Percentiles rank a stretch among this genome's conserved stretches.
Conservation (phyloP, 2,888 invertebrate genomes). For the Aphidius colemani region DNA sequence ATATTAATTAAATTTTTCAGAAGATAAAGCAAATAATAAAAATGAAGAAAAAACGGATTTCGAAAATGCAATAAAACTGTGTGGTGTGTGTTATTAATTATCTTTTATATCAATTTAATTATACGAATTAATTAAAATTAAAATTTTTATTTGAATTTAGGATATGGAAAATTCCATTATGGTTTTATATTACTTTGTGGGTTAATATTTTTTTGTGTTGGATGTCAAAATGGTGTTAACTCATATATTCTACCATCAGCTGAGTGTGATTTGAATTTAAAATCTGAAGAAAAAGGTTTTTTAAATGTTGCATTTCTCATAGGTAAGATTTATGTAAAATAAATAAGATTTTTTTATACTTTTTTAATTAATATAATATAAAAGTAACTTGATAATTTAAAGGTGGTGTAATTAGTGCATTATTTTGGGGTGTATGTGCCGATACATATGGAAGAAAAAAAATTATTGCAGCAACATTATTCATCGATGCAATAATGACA, state of each 20-base stretch:
- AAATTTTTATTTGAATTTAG: constrained; percentile 10
- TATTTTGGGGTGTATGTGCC: constrained; percentile 80
- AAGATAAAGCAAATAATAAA: constrained; percentile 32
- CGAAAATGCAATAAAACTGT: constrained; percentile 48
- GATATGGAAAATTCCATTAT: constrained; percentile 72
- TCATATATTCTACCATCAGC: constrained; percentile 77
- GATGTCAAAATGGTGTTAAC: constrained; percentile 71
- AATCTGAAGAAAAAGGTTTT: constrained; percentile 70
- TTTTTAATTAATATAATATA: background rate
- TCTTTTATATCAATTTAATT: constrained; percentile 18
- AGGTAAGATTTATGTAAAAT: constrained; percentile 62
- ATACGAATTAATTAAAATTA: background rate
- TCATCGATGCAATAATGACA: constrained; percentile 64
- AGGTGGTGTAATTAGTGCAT: constrained; percentile 75
- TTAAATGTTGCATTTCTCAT: constrained; percentile 75
- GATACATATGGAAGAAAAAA: constrained; percentile 75
- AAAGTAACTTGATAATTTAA: constrained; percentile 5
- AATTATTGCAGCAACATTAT: constrained; percentile 63
- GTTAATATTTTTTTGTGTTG: constrained; percentile 67
- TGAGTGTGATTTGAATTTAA: constrained; percentile 70
- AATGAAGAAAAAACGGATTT: constrained; percentile 44
- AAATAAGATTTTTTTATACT: background rate
- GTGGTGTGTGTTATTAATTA: constrained; percentile 37
- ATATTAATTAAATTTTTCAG: constrained; percentile 32
- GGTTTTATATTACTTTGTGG: constrained; percentile 69